Evolutionary conservation across 2,888 invertebrate species (phyloP).

Genomic region (Drosophila fulvimacula): DNA sequence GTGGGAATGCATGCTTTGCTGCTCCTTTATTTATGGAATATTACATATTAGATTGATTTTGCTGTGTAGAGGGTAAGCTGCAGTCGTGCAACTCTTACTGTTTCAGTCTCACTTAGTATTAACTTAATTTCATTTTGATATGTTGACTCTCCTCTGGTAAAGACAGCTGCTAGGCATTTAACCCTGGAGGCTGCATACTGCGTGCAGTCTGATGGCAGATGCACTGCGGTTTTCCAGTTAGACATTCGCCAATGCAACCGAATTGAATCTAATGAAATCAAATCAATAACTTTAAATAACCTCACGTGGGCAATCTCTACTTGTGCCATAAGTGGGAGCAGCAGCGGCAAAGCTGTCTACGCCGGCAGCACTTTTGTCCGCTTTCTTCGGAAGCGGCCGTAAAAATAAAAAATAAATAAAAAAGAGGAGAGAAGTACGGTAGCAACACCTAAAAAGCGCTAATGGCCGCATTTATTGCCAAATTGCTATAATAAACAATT

Average conservation of each 20-base stretch:
- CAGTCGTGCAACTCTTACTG: not conserved
- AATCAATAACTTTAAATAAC: slow-evolving; percentile 3
- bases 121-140: not conserved
- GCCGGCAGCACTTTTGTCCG: slow-evolving; percentile 3
- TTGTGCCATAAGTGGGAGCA: slow-evolving; percentile 17
- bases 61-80: too few species aligned
- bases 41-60: too few species aligned
- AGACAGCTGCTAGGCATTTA: not conserved
- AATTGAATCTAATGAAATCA: not conserved
- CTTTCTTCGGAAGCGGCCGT: not conserved
- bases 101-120: not conserved
- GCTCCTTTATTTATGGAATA: too few species aligned
- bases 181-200: not conserved
- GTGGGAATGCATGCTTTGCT: too few species aligned
- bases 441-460: slow-evolving; percentile 80
- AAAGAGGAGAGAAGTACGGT: slow-evolving; percentile 55
- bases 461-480: slow-evolving; percentile 79
- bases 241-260: not conserved
- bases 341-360: not conserved
- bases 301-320: slow-evolving; percentile 9
- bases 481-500: slow-evolving; percentile 81
- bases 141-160: not conserved
- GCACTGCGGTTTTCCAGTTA: not conserved
- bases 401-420: not conserved
- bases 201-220: slow-evolving; percentile 6